Conservation (phyloP, 2,797 vertebrate genomes). For the Galaxias olidus region DNA sequence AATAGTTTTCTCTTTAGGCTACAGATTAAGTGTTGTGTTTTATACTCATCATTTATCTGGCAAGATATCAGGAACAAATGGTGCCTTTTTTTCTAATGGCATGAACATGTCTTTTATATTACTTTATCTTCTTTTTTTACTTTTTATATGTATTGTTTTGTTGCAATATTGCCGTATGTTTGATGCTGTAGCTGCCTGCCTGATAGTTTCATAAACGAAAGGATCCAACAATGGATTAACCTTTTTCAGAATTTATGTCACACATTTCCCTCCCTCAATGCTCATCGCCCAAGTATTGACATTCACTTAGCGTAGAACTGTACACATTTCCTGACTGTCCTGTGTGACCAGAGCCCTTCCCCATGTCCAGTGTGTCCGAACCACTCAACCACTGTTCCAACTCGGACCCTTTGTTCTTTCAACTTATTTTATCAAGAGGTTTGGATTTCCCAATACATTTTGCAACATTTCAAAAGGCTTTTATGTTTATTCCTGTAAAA, state of each 20-base stretch:
- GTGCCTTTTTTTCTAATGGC: constrained; percentile 36
- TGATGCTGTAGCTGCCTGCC: constrained; percentile 53
- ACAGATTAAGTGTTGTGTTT: constrained; percentile 5
- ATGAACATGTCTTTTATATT: constrained; percentile 10
- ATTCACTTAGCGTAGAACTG: constrained; percentile 37
- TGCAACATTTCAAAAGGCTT: constrained; percentile 77
- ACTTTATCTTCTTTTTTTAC: constrained; percentile 2
- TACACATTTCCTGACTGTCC: constrained; percentile 68
- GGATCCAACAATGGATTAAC: constrained; percentile 25
- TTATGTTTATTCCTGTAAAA: constrained; percentile 56
- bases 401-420: constrained; percentile 16
- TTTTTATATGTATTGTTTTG: neutral
- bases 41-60: constrained; percentile 65
- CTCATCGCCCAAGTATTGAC: constrained; percentile 48
- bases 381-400: constrained; percentile 42
- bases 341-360: too few relatives aligned
- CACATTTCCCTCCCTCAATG: constrained; percentile 76
- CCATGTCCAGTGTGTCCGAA: too few relatives aligned
- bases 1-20: too few relatives aligned
- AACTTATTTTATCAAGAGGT: constrained; percentile 26
- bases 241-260: constrained; percentile 64
- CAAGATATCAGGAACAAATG: constrained; percentile 24
- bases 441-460: constrained; percentile 45
- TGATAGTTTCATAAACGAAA: constrained; percentile 61
- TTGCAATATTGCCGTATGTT: constrained; percentile 34